Percentiles rank a stretch among this genome's conserved stretches.
phyloP scores from a whole-genome alignment of 2,797 vertebrate genomes.

The Chelonia mydas region DNA sequence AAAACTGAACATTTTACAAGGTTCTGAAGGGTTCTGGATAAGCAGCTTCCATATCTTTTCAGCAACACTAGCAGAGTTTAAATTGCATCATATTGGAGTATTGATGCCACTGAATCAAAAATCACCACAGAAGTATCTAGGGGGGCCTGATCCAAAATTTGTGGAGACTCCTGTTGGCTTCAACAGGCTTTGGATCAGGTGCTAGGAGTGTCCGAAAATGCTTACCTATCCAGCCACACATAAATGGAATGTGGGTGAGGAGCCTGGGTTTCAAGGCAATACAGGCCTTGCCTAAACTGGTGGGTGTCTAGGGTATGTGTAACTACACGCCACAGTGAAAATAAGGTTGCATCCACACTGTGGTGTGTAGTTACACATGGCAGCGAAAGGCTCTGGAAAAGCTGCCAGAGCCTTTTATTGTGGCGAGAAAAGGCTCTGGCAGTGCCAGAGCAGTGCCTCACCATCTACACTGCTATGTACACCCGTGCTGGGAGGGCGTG shows the following conservation, averaged over 20 bases:
- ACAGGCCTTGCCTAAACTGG: not conserved
- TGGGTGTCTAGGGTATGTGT: not conserved
- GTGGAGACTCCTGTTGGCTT: not conserved
- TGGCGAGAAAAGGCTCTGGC: too few species aligned
- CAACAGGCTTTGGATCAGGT: not conserved
- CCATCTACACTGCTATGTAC: not conserved
- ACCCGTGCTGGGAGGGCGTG: not conserved
- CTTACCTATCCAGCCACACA: not conserved
- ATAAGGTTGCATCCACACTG: not conserved
- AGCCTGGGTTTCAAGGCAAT: not conserved
- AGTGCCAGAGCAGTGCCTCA: not conserved
- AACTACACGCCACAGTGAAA: not conserved
- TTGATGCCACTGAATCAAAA: conserved; percentile 24
- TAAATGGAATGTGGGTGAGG: rapidly evolving
- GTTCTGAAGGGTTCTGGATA: not conserved
- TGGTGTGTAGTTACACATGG: not conserved
- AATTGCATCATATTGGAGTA: not conserved
- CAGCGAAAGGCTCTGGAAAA: not conserved
- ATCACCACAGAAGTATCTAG: not conserved
- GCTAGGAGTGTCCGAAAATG: not conserved
- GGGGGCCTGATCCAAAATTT: not conserved
- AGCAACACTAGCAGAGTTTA: rapidly evolving
- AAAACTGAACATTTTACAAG: not conserved
- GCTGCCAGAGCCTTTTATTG: too few species aligned
- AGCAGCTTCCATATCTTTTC: conserved; percentile 12